Evolutionary conservation across 2,113 vertebrate genomes (phyloP).

Genomic region (Ciconia maguari): DNA sequence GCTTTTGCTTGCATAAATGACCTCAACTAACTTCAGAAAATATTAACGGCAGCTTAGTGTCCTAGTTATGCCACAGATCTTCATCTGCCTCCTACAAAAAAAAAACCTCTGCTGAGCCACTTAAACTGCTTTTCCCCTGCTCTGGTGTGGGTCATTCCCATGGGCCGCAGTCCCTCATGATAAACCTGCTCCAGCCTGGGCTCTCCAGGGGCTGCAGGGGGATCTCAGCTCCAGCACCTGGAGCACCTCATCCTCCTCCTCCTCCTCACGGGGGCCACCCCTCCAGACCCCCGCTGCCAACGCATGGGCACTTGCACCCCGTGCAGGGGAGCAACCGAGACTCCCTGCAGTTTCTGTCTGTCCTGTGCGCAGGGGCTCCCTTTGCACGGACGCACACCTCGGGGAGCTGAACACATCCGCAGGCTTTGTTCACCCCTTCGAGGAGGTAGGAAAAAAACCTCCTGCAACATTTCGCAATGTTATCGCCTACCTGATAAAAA

Average conservation of each 20-base stretch:
- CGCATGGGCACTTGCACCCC: too few relatives aligned
- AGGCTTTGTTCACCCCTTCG: not conserved
- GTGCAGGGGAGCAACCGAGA: not conserved
- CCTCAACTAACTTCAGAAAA: not conserved
- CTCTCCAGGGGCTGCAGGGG: not conserved
- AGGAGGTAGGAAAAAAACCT: not conserved
- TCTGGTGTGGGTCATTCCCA: fast-evolving
- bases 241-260: not conserved
- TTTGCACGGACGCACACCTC: fast-evolving
- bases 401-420: not conserved
- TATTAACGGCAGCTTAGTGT: not conserved
- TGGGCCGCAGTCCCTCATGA: not conserved
- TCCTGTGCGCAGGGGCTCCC: not conserved
- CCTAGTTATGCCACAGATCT: not conserved
- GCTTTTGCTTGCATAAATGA: not conserved
- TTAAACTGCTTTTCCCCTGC: not conserved
- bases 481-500: not conserved
- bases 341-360: not conserved
- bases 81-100: not conserved
- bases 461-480: not conserved
- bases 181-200: not conserved
- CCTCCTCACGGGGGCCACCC: not conserved
- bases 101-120: not conserved
- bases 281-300: not conserved
- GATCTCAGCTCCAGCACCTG: not conserved